These are phyloP conservation scores for Scalopus aquaticus DNA, from an alignment of 2,113 vertebrate species.

Conservation along the genomic window DNA sequence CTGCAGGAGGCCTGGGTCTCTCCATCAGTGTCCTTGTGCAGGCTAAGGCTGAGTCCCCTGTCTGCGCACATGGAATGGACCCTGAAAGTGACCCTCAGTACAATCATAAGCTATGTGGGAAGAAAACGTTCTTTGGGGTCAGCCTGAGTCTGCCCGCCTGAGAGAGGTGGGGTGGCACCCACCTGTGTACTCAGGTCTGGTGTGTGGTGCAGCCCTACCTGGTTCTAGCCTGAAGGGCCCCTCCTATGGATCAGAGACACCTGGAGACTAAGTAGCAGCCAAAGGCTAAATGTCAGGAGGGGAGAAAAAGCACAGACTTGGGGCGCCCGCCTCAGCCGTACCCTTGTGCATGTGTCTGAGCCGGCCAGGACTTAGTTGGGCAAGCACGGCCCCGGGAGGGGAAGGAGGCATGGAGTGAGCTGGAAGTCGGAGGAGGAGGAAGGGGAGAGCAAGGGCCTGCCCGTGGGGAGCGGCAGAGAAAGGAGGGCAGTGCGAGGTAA, in stretches of 20 bases:
- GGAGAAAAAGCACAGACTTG: not conserved
- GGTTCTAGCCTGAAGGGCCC: not conserved
- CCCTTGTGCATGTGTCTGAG: not conserved
- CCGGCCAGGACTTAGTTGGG: not conserved
- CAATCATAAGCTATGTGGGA: not conserved
- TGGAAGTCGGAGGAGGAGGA: too few species aligned
- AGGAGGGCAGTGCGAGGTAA: not conserved
- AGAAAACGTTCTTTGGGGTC: not conserved
- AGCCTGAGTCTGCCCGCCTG: not conserved
- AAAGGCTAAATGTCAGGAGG: not conserved
- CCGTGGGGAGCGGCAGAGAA: not conserved
- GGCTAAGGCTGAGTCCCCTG: not conserved
- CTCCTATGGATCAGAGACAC: not conserved
- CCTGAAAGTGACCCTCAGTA: not conserved
- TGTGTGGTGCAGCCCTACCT: accelerated
- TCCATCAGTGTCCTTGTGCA: not conserved
- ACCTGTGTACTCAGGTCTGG: too few species aligned
- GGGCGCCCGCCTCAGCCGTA: not conserved
- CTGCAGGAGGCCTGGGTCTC: not conserved
- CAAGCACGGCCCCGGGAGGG: accelerated
- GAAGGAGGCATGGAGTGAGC: not conserved
- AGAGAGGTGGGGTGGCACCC: accelerated
- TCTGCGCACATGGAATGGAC: not conserved
- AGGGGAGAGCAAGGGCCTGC: not conserved
- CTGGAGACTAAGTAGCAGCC: not conserved